Evolutionary conservation across 2,797 vertebrate genomes (phyloP), one percentile per base, ranked within the genome.

Genomic region (Sciurus carolinensis): DNA sequence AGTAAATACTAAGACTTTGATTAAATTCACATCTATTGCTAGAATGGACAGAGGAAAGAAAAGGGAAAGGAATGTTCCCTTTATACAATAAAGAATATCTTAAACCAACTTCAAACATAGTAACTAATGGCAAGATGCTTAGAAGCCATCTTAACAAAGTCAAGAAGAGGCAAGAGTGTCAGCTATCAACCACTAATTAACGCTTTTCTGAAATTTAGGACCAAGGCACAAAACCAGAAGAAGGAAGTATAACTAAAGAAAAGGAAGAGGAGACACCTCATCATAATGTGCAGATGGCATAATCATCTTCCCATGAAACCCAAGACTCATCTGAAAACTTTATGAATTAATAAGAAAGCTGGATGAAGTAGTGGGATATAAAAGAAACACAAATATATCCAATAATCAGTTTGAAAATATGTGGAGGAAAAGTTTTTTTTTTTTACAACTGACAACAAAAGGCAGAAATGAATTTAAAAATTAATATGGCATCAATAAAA

Each of bases 321-420:
- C 62, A 83, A 72, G 47, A 89, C 28, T 86, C 44, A 85, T 57
- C 39, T 72, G 64, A 81, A 77, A 91, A 36, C 8, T 67, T 89
- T 73, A 47, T 59, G n/a, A 62, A 75, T 64, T 28, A 84, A 50
- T 77, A 75, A 96, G 47, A 93, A 87, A 81, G 52, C 24, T 75
- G 24, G 72, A 20, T 79, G 42, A 76, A 87, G 26, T n/a, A 88
- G 11, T 39, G 24, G 26, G 42, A 39, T 73, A 50, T 4, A 13
- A 90, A 95, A 93, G 30, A 91, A 91, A 59, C 7, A 84, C 5
- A 7, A 5, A 77, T 36, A 9, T 64, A 15, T 54, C 24, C 42
- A 81, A 67, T 83, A 75, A 81, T 36, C 44, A 77, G 39, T 87
- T 90, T 72, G 57, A 85, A 88, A 85, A n/a, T 64, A 76, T 11